Conservation (phyloP, 2,113 vertebrate species). For the Gobio gobio region DNA sequence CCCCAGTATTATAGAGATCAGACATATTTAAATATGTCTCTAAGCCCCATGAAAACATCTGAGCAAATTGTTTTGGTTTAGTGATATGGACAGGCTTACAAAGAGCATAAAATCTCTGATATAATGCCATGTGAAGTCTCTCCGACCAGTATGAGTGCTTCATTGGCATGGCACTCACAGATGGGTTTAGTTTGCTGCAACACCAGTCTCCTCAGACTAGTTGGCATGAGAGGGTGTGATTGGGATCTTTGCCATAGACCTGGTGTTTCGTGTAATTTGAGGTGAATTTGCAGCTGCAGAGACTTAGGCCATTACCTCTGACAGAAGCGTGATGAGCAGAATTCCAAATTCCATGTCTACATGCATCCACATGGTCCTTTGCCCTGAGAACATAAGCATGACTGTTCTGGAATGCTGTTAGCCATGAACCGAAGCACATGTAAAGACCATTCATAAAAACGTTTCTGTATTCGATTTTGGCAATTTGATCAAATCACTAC, state of each 20-base stretch:
- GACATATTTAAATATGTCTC: not conserved
- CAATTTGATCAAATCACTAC: not conserved
- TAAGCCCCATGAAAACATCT: conserved; percentile 9
- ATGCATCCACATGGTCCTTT: conserved; percentile 45
- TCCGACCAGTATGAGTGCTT: conserved; percentile 48
- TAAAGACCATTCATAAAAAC: not conserved
- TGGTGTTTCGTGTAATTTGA: conserved; percentile 13
- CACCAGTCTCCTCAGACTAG: conserved; percentile 27
- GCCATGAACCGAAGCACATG: conserved; percentile 2
- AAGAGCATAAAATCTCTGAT: conserved; percentile 45
- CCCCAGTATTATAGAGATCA: not conserved
- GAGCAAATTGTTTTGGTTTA: conserved; percentile 17
- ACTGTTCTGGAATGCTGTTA: conserved; percentile 44
- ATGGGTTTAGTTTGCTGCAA: conserved; percentile 54
- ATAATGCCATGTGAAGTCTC: conserved; percentile 48
- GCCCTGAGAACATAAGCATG: conserved; percentile 32
- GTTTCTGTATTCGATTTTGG: not conserved
- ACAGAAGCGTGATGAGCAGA: conserved; percentile 43
- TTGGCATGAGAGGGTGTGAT: conserved; percentile 3
- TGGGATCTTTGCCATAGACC: conserved; percentile 3
- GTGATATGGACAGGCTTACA: conserved; percentile 10
- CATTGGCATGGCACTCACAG: conserved; percentile 63
- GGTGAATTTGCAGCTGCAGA: conserved; percentile 59
- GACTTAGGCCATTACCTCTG: conserved; percentile 40
- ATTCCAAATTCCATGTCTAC: conserved; percentile 51